Percentiles rank a stretch among this genome's conserved stretches.
These are phyloP conservation scores for Urocitellus parryii DNA, from an alignment of 2,113 vertebrate genomes.

Conservation along the genomic window DNA sequence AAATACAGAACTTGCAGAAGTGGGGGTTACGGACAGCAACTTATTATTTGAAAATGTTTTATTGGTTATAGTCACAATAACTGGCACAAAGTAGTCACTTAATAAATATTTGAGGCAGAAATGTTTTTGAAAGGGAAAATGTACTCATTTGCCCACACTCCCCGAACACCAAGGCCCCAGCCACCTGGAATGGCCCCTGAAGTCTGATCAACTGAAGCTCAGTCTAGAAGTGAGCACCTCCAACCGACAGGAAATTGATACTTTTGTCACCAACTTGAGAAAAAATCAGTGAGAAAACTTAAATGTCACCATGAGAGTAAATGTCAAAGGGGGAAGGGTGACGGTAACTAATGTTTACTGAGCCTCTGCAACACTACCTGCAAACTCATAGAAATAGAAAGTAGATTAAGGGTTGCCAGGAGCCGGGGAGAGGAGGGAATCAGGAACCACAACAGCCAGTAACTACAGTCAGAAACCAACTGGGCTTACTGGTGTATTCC, in stretches of 20 bases:
- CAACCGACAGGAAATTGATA: slow-evolving; percentile 41
- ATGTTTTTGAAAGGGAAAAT: background rate
- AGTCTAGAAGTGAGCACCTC: background rate
- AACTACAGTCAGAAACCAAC: background rate
- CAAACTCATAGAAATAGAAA: background rate
- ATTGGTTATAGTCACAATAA: background rate
- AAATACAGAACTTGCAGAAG: background rate
- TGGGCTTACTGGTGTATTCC: background rate
- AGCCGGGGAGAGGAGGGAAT: background rate
- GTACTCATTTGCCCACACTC: background rate
- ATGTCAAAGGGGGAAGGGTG: background rate
- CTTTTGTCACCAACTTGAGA: slow-evolving; percentile 30
- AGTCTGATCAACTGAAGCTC: background rate
- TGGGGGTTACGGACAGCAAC: rapidly evolving
- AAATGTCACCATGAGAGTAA: slow-evolving; percentile 24
- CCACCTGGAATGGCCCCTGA: background rate
- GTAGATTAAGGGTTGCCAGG: background rate
- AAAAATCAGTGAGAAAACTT: background rate
- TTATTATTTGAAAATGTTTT: background rate
- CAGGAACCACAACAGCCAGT: background rate
- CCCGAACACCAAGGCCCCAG: background rate
- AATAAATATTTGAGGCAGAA: background rate
- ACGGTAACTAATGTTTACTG: background rate
- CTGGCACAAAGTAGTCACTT: background rate
- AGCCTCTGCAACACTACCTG: background rate